These are phyloP conservation scores for Microctonus brassicae DNA, from an alignment of 2,888 invertebrate genomes.

Conservation along the genomic window DNA sequence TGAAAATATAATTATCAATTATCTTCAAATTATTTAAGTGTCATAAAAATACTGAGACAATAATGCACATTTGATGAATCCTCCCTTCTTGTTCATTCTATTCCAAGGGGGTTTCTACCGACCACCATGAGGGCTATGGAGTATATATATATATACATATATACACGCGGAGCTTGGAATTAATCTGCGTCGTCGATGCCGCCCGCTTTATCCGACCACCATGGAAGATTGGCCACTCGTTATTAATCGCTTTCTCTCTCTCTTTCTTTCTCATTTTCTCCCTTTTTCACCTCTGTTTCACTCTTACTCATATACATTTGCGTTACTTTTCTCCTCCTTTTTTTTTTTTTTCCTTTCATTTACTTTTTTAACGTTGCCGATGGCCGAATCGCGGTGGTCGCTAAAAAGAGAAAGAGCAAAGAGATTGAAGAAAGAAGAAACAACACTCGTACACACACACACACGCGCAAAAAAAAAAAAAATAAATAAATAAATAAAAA, in stretches of 20 bases:
- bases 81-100: neutral
- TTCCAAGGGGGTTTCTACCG: conserved; percentile 2
- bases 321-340: conserved; percentile 8
- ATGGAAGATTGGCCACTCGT: conserved; percentile 36
- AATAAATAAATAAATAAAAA: neutral
- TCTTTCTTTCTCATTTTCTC: conserved; percentile 4
- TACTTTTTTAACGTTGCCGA: conserved; percentile 17
- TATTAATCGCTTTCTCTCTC: conserved; percentile 30
- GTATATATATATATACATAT: no score
- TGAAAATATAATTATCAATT: neutral
- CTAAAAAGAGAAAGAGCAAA: conserved; percentile 11
- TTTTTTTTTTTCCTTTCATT: conserved; percentile 21
- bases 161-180: conserved; percentile 15
- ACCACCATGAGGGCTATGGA: conserved; percentile 30
- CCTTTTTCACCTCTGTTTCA: neutral
- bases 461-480: neutral
- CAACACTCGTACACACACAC: neutral
- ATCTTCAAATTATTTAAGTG: neutral
- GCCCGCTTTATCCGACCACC: conserved; percentile 38
- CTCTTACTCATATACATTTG: neutral
- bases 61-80: conserved; percentile 21
- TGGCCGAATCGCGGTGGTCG: conserved; percentile 23
- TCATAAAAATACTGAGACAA: conserved; percentile 16
- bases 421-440: conserved; percentile 14
- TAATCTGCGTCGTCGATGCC: conserved; percentile 40